phyloP scores from a whole-genome alignment of 1,140 invertebrate genomes.

The Solen grandis region DNA sequence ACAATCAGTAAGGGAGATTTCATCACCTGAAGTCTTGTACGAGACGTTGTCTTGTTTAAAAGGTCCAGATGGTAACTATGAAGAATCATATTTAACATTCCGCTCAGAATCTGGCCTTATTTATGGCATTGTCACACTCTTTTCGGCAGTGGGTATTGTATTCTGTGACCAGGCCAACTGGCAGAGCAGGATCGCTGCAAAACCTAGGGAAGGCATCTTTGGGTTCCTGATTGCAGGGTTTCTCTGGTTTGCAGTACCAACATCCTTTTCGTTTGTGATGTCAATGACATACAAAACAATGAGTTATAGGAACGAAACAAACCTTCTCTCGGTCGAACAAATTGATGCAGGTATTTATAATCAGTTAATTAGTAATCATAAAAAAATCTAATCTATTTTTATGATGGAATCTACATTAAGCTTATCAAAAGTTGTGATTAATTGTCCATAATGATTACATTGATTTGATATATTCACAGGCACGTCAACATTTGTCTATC shows the following conservation, averaged over 20 bases:
- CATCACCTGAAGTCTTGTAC: constrained; percentile 1
- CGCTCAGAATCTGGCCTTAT: constrained; percentile 49
- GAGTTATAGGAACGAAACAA: constrained; percentile 62
- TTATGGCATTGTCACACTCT: constrained; percentile 64
- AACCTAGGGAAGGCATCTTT: constrained; percentile 71
- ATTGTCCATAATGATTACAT: too few relatives aligned
- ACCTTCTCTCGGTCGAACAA: constrained; percentile 57
- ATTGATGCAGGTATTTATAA: constrained; percentile 72
- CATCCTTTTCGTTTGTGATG: constrained; percentile 75
- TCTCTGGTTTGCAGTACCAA: constrained; percentile 79
- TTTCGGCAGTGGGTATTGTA: constrained; percentile 72
- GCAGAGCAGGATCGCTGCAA: constrained; percentile 78
- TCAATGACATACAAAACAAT: too few relatives aligned
- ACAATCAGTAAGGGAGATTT: constrained; percentile 28
- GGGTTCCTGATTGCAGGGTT: constrained; percentile 78
- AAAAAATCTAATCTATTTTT: too few relatives aligned
- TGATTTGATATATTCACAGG: too few relatives aligned
- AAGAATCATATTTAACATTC: constrained; percentile 69
- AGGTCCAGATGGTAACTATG: constrained; percentile 70
- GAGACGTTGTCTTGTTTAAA: constrained; percentile 48
- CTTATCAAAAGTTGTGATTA: too few relatives aligned
- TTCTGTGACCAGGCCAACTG: too few relatives aligned
- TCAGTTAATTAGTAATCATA: too few relatives aligned
- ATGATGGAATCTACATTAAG: too few relatives aligned
- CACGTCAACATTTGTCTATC: too few relatives aligned